A percentile compares a stretch with the other conserved stretches of the same genome.
Conservation (phyloP, 2,797 vertebrate genomes). For the Spheniscus humboldti region DNA sequence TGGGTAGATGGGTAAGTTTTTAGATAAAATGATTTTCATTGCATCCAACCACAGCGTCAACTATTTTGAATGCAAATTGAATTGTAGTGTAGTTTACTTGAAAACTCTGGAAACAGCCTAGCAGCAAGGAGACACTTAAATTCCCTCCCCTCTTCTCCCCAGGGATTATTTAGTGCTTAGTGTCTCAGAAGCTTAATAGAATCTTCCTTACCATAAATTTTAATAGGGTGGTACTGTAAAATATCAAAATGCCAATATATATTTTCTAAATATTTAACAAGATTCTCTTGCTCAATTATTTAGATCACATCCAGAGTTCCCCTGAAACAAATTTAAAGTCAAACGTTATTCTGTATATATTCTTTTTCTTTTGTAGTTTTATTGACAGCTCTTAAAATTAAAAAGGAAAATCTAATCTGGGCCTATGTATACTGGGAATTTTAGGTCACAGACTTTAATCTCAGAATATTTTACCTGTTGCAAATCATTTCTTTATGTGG, state of each 20-base stretch:
- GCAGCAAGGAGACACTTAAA: background rate
- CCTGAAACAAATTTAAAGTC: constrained; percentile 32
- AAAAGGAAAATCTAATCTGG: background rate
- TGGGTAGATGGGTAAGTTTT: background rate
- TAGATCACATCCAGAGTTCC: constrained; percentile 39
- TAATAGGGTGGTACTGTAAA: constrained; percentile 19
- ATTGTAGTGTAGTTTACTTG: background rate
- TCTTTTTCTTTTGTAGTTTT: background rate
- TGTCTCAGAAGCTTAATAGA: constrained; percentile 29
- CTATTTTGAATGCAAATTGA: background rate
- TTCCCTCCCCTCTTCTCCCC: background rate
- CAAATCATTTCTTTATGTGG: background rate
- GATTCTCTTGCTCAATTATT: constrained; percentile 57
- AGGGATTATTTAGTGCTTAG: constrained; percentile 1
- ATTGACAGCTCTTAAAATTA: background rate
- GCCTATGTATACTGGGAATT: background rate
- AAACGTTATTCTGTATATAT: background rate
- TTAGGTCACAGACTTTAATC: background rate
- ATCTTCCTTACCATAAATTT: constrained; percentile 49
- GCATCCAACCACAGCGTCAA: background rate
- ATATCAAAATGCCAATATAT: constrained; percentile 42
- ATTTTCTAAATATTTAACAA: constrained; percentile 66
- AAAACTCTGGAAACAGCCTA: background rate
- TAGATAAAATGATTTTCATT: background rate
- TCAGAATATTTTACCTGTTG: background rate